Evolutionary conservation across 2,888 invertebrate species (phyloP).

Genomic region (Leucophenga montana): DNA sequence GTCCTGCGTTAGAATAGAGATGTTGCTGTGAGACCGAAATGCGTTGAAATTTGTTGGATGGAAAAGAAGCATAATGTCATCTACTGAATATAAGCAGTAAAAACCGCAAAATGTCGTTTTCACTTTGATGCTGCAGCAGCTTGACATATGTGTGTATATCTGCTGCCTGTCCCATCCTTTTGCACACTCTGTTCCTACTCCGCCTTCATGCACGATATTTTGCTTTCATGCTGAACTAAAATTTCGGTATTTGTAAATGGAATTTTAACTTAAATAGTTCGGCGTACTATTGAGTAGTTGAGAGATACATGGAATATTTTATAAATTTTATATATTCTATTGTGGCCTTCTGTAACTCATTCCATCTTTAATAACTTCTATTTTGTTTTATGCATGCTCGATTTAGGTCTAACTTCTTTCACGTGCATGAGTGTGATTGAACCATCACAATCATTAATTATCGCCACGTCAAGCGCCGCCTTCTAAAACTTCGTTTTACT

Average conservation of each 20-base stretch:
- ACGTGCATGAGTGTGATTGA: conserved; percentile 47
- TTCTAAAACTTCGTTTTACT: conserved; percentile 11
- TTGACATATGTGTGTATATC: conserved; percentile 10
- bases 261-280: conserved; percentile 24
- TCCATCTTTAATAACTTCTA: background rate
- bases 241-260: background rate
- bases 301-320: too few relatives aligned
- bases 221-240: background rate
- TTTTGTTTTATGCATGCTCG: background rate
- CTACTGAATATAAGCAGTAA: conserved; percentile 26
- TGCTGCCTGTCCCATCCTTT: background rate
- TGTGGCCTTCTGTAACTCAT: background rate
- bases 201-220: background rate
- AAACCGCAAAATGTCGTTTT: conserved; percentile 66
- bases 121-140: conserved; percentile 51
- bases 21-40: background rate
- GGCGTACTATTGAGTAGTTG: too few relatives aligned
- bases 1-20: conserved; percentile 1
- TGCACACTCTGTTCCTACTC: background rate
- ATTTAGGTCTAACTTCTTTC: background rate
- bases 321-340: too few relatives aligned
- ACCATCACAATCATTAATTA: conserved; percentile 65
- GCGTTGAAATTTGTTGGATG: background rate
- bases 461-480: conserved; percentile 43
- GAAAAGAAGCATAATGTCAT: conserved; percentile 35